A percentile compares a stretch with the other conserved stretches of the same genome.
Evolutionary conservation across 1,140 invertebrate genomes (phyloP).

Genomic region (Drosophila tsacasi): DNA sequence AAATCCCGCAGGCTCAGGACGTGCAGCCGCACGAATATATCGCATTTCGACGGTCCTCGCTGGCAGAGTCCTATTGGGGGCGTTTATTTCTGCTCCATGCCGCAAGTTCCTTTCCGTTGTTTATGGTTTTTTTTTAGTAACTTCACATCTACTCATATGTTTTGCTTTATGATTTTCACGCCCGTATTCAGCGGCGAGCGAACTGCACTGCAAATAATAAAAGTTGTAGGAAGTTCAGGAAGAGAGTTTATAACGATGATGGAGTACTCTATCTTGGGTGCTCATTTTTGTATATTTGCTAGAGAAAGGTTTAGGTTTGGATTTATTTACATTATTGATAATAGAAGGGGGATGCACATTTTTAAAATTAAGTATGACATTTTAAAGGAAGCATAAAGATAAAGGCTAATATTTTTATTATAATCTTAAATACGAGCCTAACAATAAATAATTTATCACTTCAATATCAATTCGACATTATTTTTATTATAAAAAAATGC

Average conservation of each 20-base stretch:
- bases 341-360: too few species aligned
- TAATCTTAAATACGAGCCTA: neutral
- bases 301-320: too few species aligned
- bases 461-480: too few species aligned
- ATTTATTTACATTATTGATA: too few species aligned
- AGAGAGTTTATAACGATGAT: neutral
- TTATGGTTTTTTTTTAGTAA: conserved; percentile 71
- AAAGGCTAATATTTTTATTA: neutral
- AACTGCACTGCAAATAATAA: conserved; percentile 70
- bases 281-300: too few species aligned
- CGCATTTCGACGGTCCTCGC: conserved; percentile 27
- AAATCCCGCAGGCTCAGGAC: conserved; percentile 17
- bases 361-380: too few species aligned
- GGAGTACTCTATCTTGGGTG: conserved; percentile 16
- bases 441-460: neutral
- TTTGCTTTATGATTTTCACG: conserved; percentile 77
- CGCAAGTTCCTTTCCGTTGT: conserved; percentile 21
- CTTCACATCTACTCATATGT: conserved; percentile 60
- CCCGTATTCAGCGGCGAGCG: conserved; percentile 28
- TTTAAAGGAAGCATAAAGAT: neutral
- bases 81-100: conserved; percentile 13
- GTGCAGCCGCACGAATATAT: conserved; percentile 38
- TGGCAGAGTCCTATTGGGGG: conserved; percentile 1
- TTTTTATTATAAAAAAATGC: neutral
- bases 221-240: conserved; percentile 17